Evolutionary conservation across 2,888 invertebrate species (phyloP), one percentile per base, ranked within the genome.

Genomic region (Trachelus tabidus): DNA sequence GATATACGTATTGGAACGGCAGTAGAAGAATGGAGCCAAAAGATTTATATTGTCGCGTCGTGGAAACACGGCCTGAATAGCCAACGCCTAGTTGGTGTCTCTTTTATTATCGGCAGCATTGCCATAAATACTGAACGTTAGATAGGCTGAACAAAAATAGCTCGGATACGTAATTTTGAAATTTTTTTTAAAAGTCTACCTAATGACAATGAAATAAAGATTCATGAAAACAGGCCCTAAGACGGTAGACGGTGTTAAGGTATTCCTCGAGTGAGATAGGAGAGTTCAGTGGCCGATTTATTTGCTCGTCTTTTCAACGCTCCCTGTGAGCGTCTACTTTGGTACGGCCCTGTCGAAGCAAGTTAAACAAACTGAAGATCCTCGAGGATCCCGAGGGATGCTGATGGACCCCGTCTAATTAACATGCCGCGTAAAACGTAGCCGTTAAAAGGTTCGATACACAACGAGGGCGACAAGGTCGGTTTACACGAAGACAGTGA

Each of bases 61-160:
- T 71, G 33, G 33, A 34, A 71, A 71, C 71, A 71, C 71, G 71
- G 12, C 71, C 31, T 71, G 71, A 71, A 71, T 71, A 71, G 33
- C 31, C 71, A 71, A 71, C 31, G 71, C 71, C 12, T 56, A 56
- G 56, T 56, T 23, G 23, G 56, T 23, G 56, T 56, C 23, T 56
- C 9, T 23, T 23, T 56, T 9, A 56, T 9, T 56, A 23, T 56
- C 23, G 9, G 2, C 56, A 56, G 23, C 23, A 9, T 56, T 56
- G 23, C 56, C 23, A 56, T 56, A 56, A 56, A 56, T 56, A 56
- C 23, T 56, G 9, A 56, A 9, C 9, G 56, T 2, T 56, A 9
- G 23, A 6, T 9, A 56, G 15, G 23, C 56, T 9, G 56, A 23
- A 23, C 23, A 1, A 56, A 56, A 56, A 23, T 2, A 40, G 15